Conservation (phyloP, 2,797 vertebrate genomes). For the Amblyraja radiata region DNA sequence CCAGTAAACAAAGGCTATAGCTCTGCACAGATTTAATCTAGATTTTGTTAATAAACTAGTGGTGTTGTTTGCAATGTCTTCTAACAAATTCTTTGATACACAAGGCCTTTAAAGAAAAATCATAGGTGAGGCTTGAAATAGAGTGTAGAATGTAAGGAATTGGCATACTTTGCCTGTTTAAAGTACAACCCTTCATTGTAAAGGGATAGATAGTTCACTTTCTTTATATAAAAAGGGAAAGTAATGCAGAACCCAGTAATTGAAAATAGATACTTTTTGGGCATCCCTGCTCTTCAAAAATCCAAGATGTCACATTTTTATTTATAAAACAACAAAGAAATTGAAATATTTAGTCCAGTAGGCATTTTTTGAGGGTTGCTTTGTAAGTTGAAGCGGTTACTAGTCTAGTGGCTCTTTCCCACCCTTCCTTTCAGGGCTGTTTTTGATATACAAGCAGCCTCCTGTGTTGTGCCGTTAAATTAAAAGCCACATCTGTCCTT, state of each 20-base stretch:
- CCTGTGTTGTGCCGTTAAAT: constrained; percentile 34
- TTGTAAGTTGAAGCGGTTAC: constrained; percentile 13
- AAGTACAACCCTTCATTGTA: background rate
- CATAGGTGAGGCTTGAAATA: background rate
- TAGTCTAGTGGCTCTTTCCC: constrained; percentile 22
- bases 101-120: background rate
- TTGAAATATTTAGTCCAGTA: background rate
- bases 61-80: background rate
- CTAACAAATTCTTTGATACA: constrained; percentile 14
- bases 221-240: background rate
- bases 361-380: background rate
- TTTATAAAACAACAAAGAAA: background rate
- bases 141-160: background rate
- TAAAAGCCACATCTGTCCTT: constrained; percentile 33
- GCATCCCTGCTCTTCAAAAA: background rate
- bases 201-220: background rate
- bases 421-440: constrained; percentile 32
- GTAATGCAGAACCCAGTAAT: background rate
- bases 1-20: background rate
- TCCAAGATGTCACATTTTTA: background rate
- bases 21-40: background rate
- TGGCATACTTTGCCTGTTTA: background rate
- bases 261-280: constrained; percentile 15
- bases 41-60: background rate
- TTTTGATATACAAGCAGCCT: constrained; percentile 33